These are phyloP conservation scores for Rhombomys opimus DNA, from an alignment of 2,113 vertebrate genomes.

Conservation along the genomic window DNA sequence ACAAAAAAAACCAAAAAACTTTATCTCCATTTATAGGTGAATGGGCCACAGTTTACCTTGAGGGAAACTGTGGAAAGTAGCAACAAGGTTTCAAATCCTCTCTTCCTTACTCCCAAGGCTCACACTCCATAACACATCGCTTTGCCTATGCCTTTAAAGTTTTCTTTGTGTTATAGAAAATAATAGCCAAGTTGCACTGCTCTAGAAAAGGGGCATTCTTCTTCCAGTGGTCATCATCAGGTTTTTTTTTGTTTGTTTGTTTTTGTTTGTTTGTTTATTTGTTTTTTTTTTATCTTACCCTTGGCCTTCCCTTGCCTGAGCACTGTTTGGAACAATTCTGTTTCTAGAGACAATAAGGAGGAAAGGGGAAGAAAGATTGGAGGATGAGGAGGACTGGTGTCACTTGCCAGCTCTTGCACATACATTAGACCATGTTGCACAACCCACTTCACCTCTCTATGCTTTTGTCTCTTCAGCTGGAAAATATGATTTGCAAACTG, in stretches of 20 bases:
- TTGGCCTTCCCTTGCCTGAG: background rate
- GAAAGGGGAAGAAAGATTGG: background rate
- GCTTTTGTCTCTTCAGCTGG: constrained; percentile 28
- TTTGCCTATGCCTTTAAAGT: background rate
- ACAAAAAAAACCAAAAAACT: constrained; percentile 11
- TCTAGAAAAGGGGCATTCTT: background rate
- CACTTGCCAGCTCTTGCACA: background rate
- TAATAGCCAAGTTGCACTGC: background rate
- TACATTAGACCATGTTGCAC: background rate
- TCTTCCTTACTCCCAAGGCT: background rate
- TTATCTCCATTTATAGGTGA: constrained; percentile 40
- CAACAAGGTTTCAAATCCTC: background rate
- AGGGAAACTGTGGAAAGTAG: background rate
- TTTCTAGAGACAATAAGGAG: background rate
- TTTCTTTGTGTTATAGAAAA: constrained; percentile 18
- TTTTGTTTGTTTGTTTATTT: background rate
- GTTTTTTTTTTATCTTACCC: background rate
- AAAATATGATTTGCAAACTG: constrained; percentile 43
- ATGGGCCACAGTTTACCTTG: background rate
- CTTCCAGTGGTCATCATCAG: background rate
- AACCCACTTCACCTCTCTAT: background rate
- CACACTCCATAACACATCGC: background rate
- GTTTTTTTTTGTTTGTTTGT: no score
- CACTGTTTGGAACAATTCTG: constrained; percentile 1
- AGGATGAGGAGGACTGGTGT: background rate